Evolutionary conservation across 1,140 invertebrate genomes (phyloP).

Genomic region (Drosophila ironensis): DNA sequence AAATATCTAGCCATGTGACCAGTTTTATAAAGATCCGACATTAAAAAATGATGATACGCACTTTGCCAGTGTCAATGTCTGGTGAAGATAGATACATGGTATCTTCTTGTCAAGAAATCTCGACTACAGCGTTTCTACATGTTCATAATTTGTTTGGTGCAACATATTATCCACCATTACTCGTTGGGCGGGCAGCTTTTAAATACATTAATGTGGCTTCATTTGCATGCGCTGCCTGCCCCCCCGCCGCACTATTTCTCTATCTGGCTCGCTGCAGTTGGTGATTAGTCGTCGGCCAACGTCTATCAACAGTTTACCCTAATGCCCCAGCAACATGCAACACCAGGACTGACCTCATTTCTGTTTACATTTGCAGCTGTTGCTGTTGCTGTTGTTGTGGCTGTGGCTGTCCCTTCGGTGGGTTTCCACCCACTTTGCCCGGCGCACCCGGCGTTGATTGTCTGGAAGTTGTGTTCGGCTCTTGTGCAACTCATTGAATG

Average conservation of each 20-base stretch:
- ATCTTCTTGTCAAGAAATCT: too few species aligned
- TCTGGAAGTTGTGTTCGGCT: conserved; percentile 32
- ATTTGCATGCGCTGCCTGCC: conserved; percentile 54
- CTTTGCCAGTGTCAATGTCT: too few species aligned
- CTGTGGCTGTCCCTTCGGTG: too few species aligned
- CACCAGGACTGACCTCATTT: conserved; percentile 69
- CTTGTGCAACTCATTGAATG: conserved; percentile 45
- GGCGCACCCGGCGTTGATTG: conserved; percentile 16
- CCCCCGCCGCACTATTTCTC: not conserved
- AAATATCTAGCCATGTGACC: too few species aligned
- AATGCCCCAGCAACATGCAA: conserved; percentile 75
- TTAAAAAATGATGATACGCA: not conserved
- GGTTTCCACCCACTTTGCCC: not conserved
- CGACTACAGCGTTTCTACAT: too few species aligned
- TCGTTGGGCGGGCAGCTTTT: conserved; percentile 20
- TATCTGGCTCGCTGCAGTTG: conserved; percentile 35
- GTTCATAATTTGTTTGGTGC: not conserved
- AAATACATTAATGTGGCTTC: conserved; percentile 69
- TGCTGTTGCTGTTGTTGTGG: conserved; percentile 26
- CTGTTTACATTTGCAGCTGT: conserved; percentile 72
- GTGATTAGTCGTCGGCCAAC: conserved; percentile 64
- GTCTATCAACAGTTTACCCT: conserved; percentile 77
- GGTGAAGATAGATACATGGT: too few species aligned
- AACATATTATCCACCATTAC: conserved; percentile 8
- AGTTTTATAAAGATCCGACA: not conserved